Evolutionary conservation across 2,113 vertebrate genomes (phyloP), one percentile per base, ranked within the genome.

Genomic region (Gallinago media): DNA sequence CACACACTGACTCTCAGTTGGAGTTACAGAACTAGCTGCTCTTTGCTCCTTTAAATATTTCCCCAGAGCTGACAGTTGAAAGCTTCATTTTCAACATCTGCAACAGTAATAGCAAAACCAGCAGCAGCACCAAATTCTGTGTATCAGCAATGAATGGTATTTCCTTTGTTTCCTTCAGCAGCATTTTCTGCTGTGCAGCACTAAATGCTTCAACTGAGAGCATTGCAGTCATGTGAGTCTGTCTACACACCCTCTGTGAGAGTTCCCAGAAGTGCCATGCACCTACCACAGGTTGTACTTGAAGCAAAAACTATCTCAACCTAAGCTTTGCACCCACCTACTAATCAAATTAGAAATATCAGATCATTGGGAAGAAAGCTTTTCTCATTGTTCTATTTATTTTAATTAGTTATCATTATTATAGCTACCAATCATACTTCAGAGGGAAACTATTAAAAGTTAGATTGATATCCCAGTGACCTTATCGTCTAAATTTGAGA

Each of bases 1-100:
- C 44, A 34, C 50, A 87, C 0, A 0, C 8, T 49, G 38, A 52
- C 0, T 3, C 16, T 63, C 6, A 0, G 14, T 62, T 16, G 46
- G 55, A 92, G 32, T 83, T 77, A 71, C 11, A 88, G 52, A 77
- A 31, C 23, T 55, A 38, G 12, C 25, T 71, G 63, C 20, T 83
- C 36, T 87, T 94, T 85, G 44, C 49, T 91, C 18, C 27, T 75
- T 67, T 59, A 32, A 81, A 36, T 87, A 56, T 81, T 78, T 86
- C 66, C 75, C 72, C 55, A 80, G 70, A 91, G 70, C 61, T 94
- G 72, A 59, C 44, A 89, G 70, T 31, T 11, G 3, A 91, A 90
- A 92, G 18, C 36, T 94, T 86, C 11, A 52, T 85, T 96, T 68
- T 91, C 38, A 96, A 65, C 80, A 95, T 87, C 79, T 96, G 91